A percentile compares a stretch with the other conserved stretches of the same genome.
Conservation (phyloP, 2,797 vertebrate genomes). For the Brachyalestes nurse region DNA sequence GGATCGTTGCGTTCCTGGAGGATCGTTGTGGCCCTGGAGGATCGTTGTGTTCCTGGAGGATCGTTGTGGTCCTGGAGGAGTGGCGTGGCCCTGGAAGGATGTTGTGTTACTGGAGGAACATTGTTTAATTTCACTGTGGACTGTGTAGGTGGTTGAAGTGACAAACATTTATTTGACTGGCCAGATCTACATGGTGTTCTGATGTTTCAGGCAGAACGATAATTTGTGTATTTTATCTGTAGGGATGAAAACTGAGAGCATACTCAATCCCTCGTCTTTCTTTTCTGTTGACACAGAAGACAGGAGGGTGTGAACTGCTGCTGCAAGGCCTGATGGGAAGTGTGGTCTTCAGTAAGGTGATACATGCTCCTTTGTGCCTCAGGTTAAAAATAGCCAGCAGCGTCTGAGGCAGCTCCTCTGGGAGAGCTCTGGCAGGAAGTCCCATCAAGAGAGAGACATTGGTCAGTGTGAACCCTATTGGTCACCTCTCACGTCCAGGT, state of each 20-base stretch:
- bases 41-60: no score
- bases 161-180: neutral
- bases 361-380: neutral
- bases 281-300: neutral
- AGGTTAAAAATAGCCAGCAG: neutral
- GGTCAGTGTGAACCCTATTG: neutral
- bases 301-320: neutral
- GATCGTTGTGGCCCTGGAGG: no score
- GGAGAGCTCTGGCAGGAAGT: neutral
- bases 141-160: no score
- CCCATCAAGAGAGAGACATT: neutral
- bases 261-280: neutral
- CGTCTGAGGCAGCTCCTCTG: neutral
- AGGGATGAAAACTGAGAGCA: neutral
- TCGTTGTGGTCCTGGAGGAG: no score
- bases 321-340: neutral
- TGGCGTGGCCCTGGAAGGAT: no score
- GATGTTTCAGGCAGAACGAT: no score
- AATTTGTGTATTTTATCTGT: neutral
- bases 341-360: neutral
- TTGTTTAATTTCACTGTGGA: no score
- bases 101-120: no score
- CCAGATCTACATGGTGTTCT: no score
- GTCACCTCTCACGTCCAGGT: neutral
- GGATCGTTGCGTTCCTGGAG: no score